Percentiles rank a stretch among this genome's conserved stretches.
These are phyloP conservation scores for Coelinius sp. DNA, from an alignment of 2,888 invertebrate species.

Conservation along the genomic window DNA sequence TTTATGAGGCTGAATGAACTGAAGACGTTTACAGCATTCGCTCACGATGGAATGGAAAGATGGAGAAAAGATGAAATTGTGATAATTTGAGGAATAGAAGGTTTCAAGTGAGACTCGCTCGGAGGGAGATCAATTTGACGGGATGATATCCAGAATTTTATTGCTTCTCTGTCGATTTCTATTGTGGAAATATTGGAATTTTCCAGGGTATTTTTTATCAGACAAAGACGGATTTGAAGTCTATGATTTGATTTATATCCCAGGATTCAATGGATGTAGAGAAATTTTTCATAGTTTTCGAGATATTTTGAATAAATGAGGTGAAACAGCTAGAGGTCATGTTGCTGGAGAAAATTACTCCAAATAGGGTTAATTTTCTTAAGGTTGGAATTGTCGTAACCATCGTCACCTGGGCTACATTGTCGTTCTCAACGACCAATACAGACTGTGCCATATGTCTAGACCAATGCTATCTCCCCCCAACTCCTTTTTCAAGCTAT, in stretches of 20 bases:
- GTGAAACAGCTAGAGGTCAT: neutral
- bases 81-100: neutral
- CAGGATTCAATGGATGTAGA: no score
- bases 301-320: neutral
- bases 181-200: no score
- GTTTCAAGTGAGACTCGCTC: no score
- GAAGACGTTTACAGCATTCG: neutral
- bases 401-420: conserved; percentile 11
- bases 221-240: no score
- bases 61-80: neutral
- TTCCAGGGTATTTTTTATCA: no score
- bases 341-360: neutral
- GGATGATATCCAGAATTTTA: no score
- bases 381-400: neutral
- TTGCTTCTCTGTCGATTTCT: no score
- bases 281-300: no score
- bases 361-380: neutral
- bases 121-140: no score
- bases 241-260: no score
- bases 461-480: neutral
- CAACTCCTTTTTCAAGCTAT: conserved; percentile 8
- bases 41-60: no score
- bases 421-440: neutral
- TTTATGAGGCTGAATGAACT: conserved; percentile 1
- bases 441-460: neutral